Base-by-base conservation (phyloP, 2,888 invertebrate species). In the Agonopterix alstromeriana region DNA sequence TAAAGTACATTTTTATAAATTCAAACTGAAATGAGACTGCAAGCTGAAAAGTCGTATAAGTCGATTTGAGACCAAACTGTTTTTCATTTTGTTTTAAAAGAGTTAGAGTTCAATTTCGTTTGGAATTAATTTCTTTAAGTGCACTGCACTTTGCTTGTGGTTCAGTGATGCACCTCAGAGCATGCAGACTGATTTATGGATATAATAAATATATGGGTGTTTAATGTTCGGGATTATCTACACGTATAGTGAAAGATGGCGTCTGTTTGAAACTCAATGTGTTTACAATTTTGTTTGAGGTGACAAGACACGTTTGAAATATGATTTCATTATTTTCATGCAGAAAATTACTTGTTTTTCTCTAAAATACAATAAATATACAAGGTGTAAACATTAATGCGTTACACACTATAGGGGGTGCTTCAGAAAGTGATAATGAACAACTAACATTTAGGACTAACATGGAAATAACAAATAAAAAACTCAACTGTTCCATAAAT, bases 151-250 rank as follows among this genome's bases (percentile, higher is more conserved):
- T 77, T 77, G 75, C 70, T 60, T 62, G 67, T 55, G 61, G 63
- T 66, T 65, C 70, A 73, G 72, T 75, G 83, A 82, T 85, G 85
- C 82, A 78, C 82, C 83, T 80, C 75, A 59, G 73, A 74, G 70
- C 75, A 65, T 60, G 65, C 61, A 81, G 83, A 78, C 78, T 83
- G 84, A 87, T 87, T 86, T 87, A 87, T 84, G 73, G 73, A 71
- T 79, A 79, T 82, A 82, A 83, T 87, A 86, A 85, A 85, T 85
- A 81, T 82, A 85, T 82, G 79, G 77, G 65, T 80, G 81, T 81
- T 84, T 85, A 82, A 87, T 81, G 79, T 81, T 72, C 68, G 62
- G 81, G 79, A 84, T 85, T 82, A 85, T 82, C 77, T 80, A 73
- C 73, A 71, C 57, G 63, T 63, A 63, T 61, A 61, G 61, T 71